Conservation (phyloP, 2,888 invertebrate genomes). For the Perizoma flavofasciatum region DNA sequence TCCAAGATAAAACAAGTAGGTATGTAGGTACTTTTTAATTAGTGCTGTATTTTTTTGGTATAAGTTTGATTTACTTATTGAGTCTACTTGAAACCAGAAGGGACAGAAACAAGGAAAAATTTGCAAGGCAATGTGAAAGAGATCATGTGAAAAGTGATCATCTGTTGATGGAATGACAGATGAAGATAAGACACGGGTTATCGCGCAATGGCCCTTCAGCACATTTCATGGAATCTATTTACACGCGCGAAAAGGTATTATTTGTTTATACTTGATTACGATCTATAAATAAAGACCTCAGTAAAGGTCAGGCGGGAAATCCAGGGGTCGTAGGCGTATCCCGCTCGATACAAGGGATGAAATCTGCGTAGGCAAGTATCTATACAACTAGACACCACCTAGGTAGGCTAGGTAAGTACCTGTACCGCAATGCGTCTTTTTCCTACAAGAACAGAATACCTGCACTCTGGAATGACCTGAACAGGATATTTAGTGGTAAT, state of each 20-base stretch:
- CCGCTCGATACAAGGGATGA: conserved; percentile 14
- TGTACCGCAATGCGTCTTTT: conserved; percentile 36
- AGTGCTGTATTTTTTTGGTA: too few relatives aligned
- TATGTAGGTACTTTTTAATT: too few relatives aligned
- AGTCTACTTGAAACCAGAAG: too few relatives aligned
- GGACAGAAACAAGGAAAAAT: too few relatives aligned
- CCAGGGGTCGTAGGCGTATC: conserved; percentile 43
- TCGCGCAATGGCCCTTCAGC: conserved; percentile 20
- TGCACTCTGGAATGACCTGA: conserved; percentile 49
- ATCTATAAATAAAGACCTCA: conserved; percentile 67
- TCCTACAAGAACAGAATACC: conserved; percentile 49
- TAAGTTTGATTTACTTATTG: too few relatives aligned
- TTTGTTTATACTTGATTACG: conserved; percentile 68
- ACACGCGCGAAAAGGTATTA: conserved; percentile 54
- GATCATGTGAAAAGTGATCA: conserved; percentile 6
- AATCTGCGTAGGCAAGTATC: conserved; percentile 12
- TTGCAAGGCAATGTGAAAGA: too few relatives aligned
- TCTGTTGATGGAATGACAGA: conserved; percentile 25
- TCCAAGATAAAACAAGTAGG: too few relatives aligned
- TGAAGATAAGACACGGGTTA: conserved; percentile 32
- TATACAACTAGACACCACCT: conserved; percentile 6
- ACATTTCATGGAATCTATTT: conserved; percentile 37
- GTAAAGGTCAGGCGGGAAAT: conserved; percentile 76
- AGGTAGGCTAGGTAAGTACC: conserved; percentile 16
- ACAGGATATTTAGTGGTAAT: conserved; percentile 67